phyloP scores from a whole-genome alignment of 2,797 vertebrate species.

The Nyctibius grandis region DNA sequence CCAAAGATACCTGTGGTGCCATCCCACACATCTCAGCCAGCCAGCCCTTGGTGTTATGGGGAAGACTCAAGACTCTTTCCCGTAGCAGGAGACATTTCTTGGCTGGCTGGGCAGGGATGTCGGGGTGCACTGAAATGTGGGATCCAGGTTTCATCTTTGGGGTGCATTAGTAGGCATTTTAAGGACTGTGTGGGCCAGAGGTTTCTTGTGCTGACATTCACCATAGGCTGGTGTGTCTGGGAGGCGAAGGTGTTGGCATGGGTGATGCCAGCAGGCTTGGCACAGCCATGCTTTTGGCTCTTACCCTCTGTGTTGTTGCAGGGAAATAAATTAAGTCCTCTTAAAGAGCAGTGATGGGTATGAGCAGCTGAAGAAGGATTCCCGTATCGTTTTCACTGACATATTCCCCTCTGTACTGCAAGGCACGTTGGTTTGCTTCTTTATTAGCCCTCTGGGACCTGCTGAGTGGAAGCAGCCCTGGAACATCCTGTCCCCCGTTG shows the following conservation, averaged over 20 bases:
- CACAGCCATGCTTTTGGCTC: not conserved
- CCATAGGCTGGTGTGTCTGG: not conserved
- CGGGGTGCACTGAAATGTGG: accelerated
- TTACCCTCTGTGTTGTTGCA: not conserved
- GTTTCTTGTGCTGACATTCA: not conserved
- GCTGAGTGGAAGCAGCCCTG: not conserved
- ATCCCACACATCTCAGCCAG: accelerated
- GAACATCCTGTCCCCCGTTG: not conserved
- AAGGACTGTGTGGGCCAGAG: not conserved
- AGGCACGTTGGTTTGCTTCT: not conserved
- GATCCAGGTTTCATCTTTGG: not conserved
- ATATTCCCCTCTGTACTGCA: not conserved
- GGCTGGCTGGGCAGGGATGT: not conserved
- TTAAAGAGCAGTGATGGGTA: not conserved
- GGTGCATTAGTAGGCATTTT: not conserved
- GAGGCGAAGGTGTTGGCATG: accelerated
- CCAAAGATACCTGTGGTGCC: not conserved
- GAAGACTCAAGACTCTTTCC: not conserved
- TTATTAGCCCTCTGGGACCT: not conserved
- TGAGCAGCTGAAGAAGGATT: not conserved
- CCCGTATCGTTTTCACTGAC: not conserved
- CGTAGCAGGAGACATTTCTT: not conserved
- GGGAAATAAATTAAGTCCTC: not conserved
- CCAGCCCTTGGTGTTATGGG: not conserved
- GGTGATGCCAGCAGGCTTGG: not conserved